Evolutionary conservation across 1,140 invertebrate species (phyloP), one percentile per base, ranked within the genome.

Genomic region (Saccostrea glomerata): DNA sequence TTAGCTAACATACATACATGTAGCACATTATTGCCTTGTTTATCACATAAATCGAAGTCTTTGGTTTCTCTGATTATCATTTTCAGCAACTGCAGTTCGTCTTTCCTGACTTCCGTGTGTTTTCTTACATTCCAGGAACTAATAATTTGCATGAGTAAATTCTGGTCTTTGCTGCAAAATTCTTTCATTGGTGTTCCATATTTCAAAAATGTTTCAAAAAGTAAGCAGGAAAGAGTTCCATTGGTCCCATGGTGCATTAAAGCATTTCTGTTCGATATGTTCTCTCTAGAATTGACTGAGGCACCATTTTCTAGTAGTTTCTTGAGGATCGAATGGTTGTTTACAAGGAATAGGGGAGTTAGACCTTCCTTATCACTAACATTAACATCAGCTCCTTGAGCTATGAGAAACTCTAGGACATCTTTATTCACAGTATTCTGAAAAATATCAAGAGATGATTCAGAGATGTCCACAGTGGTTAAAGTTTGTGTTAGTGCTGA

Each of bases 1-100:
- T 77, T 77, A 15, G 70, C 70, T 77, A 77, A 77, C 70, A 77
- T 30, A 36, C 70, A 77, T 77, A 77, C 12, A 77, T 77, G 70
- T 17, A 77, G 30, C 25, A 77, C 30, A 36, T 77, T 77, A 36
- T 77, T 77, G 25, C 70, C 70, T 15, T 77, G 7, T 40, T 77
- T 13, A 77, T 77, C 70, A 77, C 70, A 40, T 77, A 36, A 25
- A 36, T 36, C 4, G 25, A 77, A 30, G 70, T 77, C 25, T 77
- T 36, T 3, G 4, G 30, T 77, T 36, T 36, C 23, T 36, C 4
- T 25, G 15, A 77, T 77, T 1, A 77, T 77, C 70, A 12, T 77
- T 9, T 77, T 36, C 11, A 77, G 25, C 3, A 77, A 17, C 15
- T 77, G 70, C 13, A 36, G 25, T 77, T 77, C 70, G 30, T 77